Conservation (phyloP, 2,888 invertebrate species). For the Epinotia nisella region DNA sequence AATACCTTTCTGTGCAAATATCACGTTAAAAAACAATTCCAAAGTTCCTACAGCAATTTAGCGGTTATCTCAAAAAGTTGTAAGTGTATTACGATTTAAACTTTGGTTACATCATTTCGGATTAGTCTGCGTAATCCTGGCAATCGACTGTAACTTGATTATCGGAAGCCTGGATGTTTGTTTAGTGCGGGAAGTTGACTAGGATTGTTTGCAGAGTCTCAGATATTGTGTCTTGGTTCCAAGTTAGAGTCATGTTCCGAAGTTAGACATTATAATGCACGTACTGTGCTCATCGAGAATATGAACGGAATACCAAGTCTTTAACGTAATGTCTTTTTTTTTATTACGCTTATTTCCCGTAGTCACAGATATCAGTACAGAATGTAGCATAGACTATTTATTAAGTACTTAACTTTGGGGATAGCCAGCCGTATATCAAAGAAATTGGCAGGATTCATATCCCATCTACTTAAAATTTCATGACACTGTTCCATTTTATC, state of each 20-base stretch:
- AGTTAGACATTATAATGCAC: neutral
- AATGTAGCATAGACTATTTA: neutral
- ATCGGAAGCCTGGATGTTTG: constrained; percentile 32
- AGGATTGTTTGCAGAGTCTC: constrained; percentile 31
- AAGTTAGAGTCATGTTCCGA: constrained; percentile 14
- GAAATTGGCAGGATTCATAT: constrained; percentile 23
- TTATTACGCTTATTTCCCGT: neutral
- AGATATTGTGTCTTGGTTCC: constrained; percentile 12
- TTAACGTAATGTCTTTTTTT: neutral
- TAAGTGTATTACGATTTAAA: neutral
- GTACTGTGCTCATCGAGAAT: neutral
- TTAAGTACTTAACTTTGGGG: neutral
- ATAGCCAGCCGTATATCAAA: constrained; percentile 4
- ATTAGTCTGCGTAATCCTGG: neutral
- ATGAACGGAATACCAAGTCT: neutral
- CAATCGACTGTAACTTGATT: constrained; percentile 33
- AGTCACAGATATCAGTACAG: no score
- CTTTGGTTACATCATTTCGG: neutral
- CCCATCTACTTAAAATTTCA: constrained; percentile 15
- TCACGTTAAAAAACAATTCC: constrained; percentile 9
- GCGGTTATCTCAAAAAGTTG: neutral
- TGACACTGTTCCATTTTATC: constrained; percentile 29
- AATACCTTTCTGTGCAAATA: neutral
- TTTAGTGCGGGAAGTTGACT: constrained; percentile 37
- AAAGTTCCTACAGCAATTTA: neutral